phyloP scores from a whole-genome alignment of 1,140 invertebrate species.

The Metaphire vulgaris region DNA sequence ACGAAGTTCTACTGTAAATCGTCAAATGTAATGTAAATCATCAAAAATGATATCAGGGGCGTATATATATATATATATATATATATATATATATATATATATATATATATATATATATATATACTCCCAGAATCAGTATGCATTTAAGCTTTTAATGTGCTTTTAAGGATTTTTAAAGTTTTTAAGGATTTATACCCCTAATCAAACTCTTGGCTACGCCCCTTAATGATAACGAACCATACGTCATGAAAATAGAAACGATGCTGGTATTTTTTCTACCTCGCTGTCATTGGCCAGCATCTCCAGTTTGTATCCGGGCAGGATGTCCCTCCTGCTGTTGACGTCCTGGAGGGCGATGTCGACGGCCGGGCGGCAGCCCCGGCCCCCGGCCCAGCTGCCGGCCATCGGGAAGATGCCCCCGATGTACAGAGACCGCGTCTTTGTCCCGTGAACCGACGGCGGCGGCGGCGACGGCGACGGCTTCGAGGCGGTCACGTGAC shows the following conservation, averaged over 20 bases:
- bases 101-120: not conserved
- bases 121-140: no score
- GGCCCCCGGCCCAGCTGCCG: slow-evolving; percentile 70
- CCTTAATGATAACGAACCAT: no score
- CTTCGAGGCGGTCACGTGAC: not conserved
- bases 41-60: no score
- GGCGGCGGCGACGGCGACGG: no score
- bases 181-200: no score
- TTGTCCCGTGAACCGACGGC: not conserved
- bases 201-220: no score
- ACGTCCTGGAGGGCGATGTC: slow-evolving; percentile 91
- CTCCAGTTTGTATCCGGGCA: slow-evolving; percentile 82
- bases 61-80: no score
- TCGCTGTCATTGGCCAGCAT: slow-evolving; percentile 95
- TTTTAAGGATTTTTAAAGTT: no score
- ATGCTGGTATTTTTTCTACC: slow-evolving; percentile 68
- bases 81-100: not conserved
- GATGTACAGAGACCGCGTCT: slow-evolving; percentile 67
- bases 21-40: no score
- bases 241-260: no score
- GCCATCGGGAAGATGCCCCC: slow-evolving; percentile 96
- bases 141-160: no score
- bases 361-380: slow-evolving; percentile 63
- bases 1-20: no score
- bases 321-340: slow-evolving; percentile 77